Base-by-base conservation (phyloP, 1,140 invertebrate species). In the Choristoneura fumiferana region DNA sequence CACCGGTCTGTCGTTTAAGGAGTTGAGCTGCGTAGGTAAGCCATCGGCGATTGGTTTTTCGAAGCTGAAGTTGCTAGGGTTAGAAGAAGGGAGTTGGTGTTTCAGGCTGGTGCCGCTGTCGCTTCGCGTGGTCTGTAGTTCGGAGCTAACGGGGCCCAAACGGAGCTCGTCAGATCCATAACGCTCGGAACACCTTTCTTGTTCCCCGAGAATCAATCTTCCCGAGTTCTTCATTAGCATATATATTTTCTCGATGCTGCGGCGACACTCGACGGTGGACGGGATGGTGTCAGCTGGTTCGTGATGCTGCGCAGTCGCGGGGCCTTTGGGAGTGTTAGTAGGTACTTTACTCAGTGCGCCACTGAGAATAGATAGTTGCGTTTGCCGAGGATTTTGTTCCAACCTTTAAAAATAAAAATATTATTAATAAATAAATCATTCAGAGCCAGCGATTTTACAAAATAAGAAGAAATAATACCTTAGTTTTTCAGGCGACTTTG, bases 181-280 rank as follows among this genome's bases (percentile, higher is more conserved):
- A 29, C n/a, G 13, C 17, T 22, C 6, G 12, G 1, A 6, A 1
- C 1, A 6, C 15, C 35, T 12, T 56, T 22, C 8, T 36, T 38
- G n/a, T n/a, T 5, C 14, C 15, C 9, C 12, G n/a, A 14, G 37
- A 59, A 12, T 71, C 63, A 6, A 17, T 13, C 14, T 71, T 73
- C 33, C 53, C 56, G 9, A 79, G 18, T 62, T 74, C 37, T 78
- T 81, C 62, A 88, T 81, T 18, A 88, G 70, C 61, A 75, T 61
- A 57, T 87, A 88, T 55, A 88, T 72, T 73, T 87, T 81, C 54
- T 81, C 73, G 35, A 88, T 84, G 61, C 81, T 84, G 64, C 76
- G 78, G 60, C 73, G 77, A 55, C 80, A 86, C 62, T 85, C 75
- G 0, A 76, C 6, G 4, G 43, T 18, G 2, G 43, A 18, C 43